These are phyloP conservation scores for Leptoclinus maculatus DNA, from an alignment of 2,797 vertebrate genomes.

Conservation along the genomic window DNA sequence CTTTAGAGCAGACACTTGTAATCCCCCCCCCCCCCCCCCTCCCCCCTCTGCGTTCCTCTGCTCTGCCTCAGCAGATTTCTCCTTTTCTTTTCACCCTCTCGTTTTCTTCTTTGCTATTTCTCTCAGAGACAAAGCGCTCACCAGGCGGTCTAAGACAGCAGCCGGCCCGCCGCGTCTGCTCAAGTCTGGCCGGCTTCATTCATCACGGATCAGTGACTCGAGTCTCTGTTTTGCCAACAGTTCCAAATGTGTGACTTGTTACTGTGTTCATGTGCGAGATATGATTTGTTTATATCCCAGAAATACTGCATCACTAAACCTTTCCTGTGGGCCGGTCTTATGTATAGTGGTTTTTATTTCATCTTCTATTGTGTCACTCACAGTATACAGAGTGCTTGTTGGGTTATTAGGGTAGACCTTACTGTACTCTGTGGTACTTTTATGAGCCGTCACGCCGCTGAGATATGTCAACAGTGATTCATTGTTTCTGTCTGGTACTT, in stretches of 20 bases:
- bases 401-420: not conserved
- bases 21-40: slow-evolving; percentile 7
- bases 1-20: slow-evolving; percentile 67
- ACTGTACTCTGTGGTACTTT: not conserved
- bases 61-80: slow-evolving; percentile 57
- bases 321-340: not conserved
- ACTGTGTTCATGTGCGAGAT: not conserved
- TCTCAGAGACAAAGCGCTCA: slow-evolving; percentile 55
- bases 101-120: not conserved
- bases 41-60: slow-evolving; percentile 47
- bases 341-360: not conserved
- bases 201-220: slow-evolving; percentile 35
- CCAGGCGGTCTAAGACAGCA: slow-evolving; percentile 47
- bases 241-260: slow-evolving; percentile 8
- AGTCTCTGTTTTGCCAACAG: slow-evolving; percentile 33
- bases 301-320: not conserved
- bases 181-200: slow-evolving; percentile 39
- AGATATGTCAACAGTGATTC: not conserved
- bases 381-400: not conserved
- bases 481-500: not conserved
- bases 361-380: not conserved
- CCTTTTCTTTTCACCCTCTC: slow-evolving; percentile 41
- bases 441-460: not conserved
- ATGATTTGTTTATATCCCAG: not conserved
- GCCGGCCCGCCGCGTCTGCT: slow-evolving; percentile 50